Evolutionary conservation across 2,113 vertebrate species (phyloP).

Genomic region (Gnathonemus echidnorhynchus): DNA sequence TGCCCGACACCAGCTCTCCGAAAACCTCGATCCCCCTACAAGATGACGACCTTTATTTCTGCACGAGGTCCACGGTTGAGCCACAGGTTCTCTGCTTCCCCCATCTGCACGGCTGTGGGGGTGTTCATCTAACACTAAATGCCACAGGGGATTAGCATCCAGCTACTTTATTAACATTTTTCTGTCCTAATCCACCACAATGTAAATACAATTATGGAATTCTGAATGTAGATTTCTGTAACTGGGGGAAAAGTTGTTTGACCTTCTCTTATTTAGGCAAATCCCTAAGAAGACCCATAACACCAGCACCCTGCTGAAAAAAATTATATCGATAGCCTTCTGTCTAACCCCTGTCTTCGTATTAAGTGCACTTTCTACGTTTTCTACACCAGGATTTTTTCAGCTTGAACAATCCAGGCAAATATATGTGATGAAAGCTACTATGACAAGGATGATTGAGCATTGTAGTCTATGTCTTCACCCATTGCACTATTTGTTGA

Average conservation of each 20-base stretch:
- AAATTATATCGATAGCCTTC: background rate
- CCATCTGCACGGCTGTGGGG: background rate
- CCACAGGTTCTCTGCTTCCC: background rate
- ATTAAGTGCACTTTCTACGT: background rate
- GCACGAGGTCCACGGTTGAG: background rate
- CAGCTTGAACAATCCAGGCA: background rate
- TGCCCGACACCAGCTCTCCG: background rate
- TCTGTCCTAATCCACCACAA: conserved; percentile 36
- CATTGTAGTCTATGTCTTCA: background rate
- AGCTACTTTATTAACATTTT: conserved; percentile 38
- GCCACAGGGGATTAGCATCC: conserved; percentile 29
- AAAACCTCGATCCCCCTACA: background rate
- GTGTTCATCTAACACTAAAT: background rate
- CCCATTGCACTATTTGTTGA: background rate
- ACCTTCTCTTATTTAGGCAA: background rate
- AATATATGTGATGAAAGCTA: background rate
- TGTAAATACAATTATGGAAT: conserved; percentile 7
- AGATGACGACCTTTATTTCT: background rate
- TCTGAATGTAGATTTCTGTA: background rate
- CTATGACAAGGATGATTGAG: background rate
- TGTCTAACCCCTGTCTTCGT: background rate
- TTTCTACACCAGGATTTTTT: background rate
- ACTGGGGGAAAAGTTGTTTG: background rate
- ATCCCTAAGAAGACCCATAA: background rate
- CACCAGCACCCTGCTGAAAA: background rate